These are phyloP conservation scores for Minunthozetes semirufus DNA, from an alignment of 2,888 invertebrate genomes.

Conservation along the genomic window DNA sequence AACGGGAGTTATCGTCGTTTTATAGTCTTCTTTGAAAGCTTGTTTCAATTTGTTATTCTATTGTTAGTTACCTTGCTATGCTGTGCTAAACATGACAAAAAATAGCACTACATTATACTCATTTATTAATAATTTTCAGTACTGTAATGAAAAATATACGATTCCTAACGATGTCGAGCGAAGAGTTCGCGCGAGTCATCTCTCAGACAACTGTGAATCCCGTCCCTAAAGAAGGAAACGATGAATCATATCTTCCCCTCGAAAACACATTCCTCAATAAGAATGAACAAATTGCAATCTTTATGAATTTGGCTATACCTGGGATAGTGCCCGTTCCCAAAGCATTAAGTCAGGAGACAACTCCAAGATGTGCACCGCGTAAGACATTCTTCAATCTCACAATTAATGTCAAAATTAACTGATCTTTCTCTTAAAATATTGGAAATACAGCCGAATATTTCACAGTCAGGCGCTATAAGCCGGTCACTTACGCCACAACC, in stretches of 20 bases:
- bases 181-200: conserved; percentile 41
- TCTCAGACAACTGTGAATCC: conserved; percentile 35
- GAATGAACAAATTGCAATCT: conserved; percentile 43
- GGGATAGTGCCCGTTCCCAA: conserved; percentile 43
- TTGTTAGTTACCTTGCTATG: no score
- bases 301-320: conserved; percentile 44
- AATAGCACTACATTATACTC: neutral
- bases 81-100: neutral
- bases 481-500: conserved; percentile 42
- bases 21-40: no score
- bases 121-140: conserved; percentile 24
- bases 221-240: conserved; percentile 25
- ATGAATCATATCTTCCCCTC: neutral
- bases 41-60: no score
- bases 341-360: conserved; percentile 37
- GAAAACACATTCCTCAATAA: conserved; percentile 41
- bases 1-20: no score
- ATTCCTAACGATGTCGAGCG: conserved; percentile 43
- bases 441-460: conserved; percentile 38
- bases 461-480: conserved; percentile 41
- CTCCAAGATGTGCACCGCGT: conserved; percentile 36
- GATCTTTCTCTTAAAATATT: neutral
- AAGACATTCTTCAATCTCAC: neutral
- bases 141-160: conserved; percentile 41
- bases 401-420: neutral